These are phyloP conservation scores for Passer domesticus DNA, from an alignment of 2,113 vertebrate genomes.

Conservation along the genomic window DNA sequence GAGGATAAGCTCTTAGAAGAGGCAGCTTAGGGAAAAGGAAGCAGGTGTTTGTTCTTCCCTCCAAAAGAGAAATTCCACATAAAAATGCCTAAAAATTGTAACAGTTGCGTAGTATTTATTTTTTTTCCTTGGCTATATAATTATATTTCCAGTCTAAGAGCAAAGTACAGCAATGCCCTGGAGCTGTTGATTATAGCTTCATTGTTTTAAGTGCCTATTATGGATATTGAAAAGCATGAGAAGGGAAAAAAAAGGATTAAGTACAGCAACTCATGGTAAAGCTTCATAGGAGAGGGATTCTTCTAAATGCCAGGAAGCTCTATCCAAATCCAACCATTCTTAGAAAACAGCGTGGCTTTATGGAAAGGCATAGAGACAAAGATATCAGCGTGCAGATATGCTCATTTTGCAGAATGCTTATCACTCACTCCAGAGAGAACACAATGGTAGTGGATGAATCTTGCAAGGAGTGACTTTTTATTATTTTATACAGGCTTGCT, in stretches of 20 bases:
- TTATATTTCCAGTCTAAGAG: background rate
- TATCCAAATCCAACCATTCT: background rate
- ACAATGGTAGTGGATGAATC: rapidly evolving
- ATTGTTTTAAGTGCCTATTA: background rate
- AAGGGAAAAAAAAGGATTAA: background rate
- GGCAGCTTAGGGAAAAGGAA: background rate
- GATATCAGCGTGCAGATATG: background rate
- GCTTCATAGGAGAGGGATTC: background rate
- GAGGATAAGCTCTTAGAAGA: background rate
- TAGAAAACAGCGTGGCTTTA: background rate
- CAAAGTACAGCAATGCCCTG: background rate
- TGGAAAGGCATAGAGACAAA: background rate
- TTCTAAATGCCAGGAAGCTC: background rate
- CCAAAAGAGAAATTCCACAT: background rate
- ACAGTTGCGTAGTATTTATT: background rate
- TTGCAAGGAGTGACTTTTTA: background rate
- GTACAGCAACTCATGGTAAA: background rate
- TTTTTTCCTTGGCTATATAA: background rate
- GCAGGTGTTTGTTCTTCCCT: background rate
- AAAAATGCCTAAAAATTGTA: background rate
- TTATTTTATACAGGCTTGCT: background rate
- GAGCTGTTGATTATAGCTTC: background rate
- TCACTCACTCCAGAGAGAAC: background rate
- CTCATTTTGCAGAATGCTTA: background rate
- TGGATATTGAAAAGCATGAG: background rate